Base-by-base conservation (phyloP, 2,888 invertebrate species). In the Palloptera scutellata region DNA sequence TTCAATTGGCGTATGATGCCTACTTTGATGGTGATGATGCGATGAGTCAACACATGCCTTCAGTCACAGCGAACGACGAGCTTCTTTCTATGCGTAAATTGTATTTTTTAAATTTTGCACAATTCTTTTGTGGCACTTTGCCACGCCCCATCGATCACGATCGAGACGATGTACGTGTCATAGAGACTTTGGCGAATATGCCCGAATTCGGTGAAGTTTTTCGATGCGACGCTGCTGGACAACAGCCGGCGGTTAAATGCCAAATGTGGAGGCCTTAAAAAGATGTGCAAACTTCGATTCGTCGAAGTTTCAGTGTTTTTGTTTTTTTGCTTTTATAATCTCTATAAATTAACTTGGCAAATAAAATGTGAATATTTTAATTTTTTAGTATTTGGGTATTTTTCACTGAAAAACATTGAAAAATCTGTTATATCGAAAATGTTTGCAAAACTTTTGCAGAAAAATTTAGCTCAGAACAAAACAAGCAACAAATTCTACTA, bases 111-210 rank as follows among this genome's bases (percentile, higher is more conserved):
- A 78, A 72, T 72, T 80, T 81, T 63, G 79, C 81, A 0, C 80
- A 80, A 70, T 81, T 81, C 67, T 81, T 81, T 62, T 81, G 81
- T 61, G 81, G 80, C 9, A 68, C 70, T 13, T 58, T 80, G 58
- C 80, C 80, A 1, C 70, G 63, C 9, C 73, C 79, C 13, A 75
- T 79, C 61, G 77, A 61, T 51, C 80, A 81, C 64, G 80, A 81
- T 70, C 75, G 74, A 57, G 80, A 81, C 61, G 74, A 81, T 74
- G 72, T 78, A 59, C 73, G 80, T 41, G 81, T 79, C 55, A 74
- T 72, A 67, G 74, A 72, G n/a, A 71, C 75, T 20, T 73, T 76
- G 12, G 65, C 41, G 20, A 77, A 80, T 75, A 71, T 79, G 70
- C 74, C 70, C 60, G 77, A 77, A 71, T 80, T 80, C 66, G 40